These are phyloP conservation scores for Acleris sparsana DNA, from an alignment of 2,888 invertebrate species.

Conservation along the genomic window DNA sequence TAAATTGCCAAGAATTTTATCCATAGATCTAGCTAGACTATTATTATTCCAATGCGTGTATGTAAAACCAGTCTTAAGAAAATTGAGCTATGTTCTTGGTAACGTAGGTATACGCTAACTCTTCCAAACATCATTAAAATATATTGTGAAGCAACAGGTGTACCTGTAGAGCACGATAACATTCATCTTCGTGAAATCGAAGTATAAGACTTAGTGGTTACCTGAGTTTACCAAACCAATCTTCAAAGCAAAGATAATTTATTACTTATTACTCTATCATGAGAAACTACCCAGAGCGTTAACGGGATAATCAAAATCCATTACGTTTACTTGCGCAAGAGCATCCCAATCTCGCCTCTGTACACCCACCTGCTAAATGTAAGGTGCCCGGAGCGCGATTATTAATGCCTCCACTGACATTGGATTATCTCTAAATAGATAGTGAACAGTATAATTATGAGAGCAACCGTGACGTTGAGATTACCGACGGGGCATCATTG, in stretches of 20 bases:
- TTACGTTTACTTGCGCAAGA: conserved; percentile 34
- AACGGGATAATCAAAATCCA: conserved; percentile 36
- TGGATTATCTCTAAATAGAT: conserved; percentile 36
- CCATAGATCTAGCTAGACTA: no score
- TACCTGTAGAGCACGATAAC: no score
- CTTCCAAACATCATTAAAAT: no score
- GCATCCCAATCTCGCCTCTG: conserved; percentile 25
- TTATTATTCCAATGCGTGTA: no score
- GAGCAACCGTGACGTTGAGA: conserved; percentile 26
- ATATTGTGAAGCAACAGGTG: no score
- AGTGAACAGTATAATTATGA: conserved; percentile 33
- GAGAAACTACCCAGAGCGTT: conserved; percentile 20
- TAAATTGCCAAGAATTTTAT: no score
- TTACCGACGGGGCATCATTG: conserved; percentile 17
- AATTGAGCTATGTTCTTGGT: no score
- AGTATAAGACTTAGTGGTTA: no score
- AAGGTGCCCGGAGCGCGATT: conserved; percentile 34
- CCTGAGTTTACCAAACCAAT: background rate
- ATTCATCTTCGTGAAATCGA: no score
- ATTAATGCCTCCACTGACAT: conserved; percentile 35
- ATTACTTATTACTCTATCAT: conserved; percentile 10
- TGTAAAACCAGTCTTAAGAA: no score
- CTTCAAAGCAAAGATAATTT: conserved; percentile 8
- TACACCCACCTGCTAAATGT: conserved; percentile 35
- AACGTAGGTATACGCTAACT: no score